Evolutionary conservation across 2,113 vertebrate genomes (phyloP), one percentile per base, ranked within the genome.

Genomic region (Zapus hudsonius): DNA sequence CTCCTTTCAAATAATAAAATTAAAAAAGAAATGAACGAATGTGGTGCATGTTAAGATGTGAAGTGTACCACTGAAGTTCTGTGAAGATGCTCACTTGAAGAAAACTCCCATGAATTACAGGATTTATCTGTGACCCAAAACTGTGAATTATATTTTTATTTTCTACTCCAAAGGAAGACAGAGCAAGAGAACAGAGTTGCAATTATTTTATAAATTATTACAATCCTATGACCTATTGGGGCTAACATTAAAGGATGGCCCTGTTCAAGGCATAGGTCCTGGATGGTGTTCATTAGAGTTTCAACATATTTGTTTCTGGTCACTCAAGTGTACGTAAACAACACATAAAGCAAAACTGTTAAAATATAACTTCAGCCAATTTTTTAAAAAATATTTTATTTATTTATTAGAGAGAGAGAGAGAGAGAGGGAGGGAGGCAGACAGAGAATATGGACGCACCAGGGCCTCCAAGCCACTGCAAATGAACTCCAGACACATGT

Each of bases 261-360:
- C 16, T 81, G 61, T 81, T 67, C 59, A 94, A 87, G 31, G 12
- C 25, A 88, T n/a, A 40, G 5, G 86, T 93, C 17, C 22, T 96
- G 33, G 25, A 47, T 89, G 64, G n/a, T 72, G 93, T 94, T 64
- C 23, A 82, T 67, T 93, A 52, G 74, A 84, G 25, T 67, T 91
- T 94, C 36, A 52, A 92, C 47, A 40, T 59, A 73, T 33, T n/a
- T 87, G 16, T 86, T 2, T 78, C n/a, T 95, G 44, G 84, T 20
- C 25, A 31, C 40, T 88, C 31, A 42, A 84, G 67, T 69, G 27
- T 75, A 75, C 10, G 55, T 70, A 83, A 92, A 78, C 27, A 79
- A 63, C 3, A 67, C 80, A 66, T 16, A 15, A 89, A 90, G 16
- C 11, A 87, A 73, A 87, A 80, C 3, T 33, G 6, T 87, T 81